Percentiles rank a stretch among this genome's conserved stretches.
Evolutionary conservation across 2,113 vertebrate species (phyloP).

Genomic region (Zosterops japonicus): DNA sequence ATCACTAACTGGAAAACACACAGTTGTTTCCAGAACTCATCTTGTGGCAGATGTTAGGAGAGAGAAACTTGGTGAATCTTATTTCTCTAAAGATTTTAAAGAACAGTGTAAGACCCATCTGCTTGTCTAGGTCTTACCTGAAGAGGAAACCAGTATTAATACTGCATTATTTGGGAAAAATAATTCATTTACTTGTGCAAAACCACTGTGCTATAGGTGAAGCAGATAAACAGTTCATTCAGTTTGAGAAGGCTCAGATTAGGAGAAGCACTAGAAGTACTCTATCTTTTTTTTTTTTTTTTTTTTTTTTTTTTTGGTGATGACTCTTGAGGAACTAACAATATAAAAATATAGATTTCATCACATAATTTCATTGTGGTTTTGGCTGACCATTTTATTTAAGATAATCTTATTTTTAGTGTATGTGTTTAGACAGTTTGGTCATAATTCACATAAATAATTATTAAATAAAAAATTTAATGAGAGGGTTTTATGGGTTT

Average conservation of each 20-base stretch:
- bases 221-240: background rate
- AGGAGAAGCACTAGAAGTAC: background rate
- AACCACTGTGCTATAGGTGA: background rate
- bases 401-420: constrained; percentile 1
- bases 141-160: background rate
- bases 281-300: background rate
- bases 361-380: background rate
- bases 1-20: background rate
- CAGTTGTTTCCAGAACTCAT: background rate
- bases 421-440: background rate
- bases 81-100: background rate
- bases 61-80: background rate
- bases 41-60: background rate
- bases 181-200: background rate
- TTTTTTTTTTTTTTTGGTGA: background rate
- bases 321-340: background rate
- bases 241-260: background rate
- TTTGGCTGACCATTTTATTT: constrained; percentile 5
- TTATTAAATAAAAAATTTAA: background rate
- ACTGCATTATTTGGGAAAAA: background rate
- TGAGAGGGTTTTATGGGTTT: background rate
- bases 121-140: background rate
- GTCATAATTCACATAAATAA: background rate
- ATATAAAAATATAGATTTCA: background rate
- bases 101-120: background rate